These are phyloP conservation scores for Bombus waltoni DNA, from an alignment of 1,140 invertebrate genomes.

Conservation along the genomic window DNA sequence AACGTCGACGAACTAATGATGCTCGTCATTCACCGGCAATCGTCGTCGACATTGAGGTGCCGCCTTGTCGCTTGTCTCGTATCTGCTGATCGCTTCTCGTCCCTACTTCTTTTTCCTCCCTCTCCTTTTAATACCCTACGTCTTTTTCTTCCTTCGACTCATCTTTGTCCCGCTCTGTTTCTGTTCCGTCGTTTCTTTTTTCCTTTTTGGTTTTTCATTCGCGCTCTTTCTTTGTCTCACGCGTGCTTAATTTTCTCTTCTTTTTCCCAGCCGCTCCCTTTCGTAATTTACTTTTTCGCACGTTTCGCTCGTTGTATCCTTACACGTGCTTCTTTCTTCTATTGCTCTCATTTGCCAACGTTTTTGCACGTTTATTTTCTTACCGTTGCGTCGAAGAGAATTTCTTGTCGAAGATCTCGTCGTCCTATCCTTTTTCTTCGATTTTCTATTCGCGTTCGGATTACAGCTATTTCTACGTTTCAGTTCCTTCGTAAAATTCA, in stretches of 20 bases:
- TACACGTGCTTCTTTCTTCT: not conserved
- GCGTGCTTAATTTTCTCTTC: conserved; percentile 5
- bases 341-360: not conserved
- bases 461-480: too few relatives aligned
- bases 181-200: not conserved
- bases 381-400: not conserved
- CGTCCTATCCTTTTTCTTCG: too few relatives aligned
- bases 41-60: conserved; percentile 56
- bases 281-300: not conserved
- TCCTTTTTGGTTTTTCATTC: not conserved
- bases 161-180: not conserved
- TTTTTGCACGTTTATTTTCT: not conserved
- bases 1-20: conserved; percentile 73
- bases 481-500: too few relatives aligned
- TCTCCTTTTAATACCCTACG: not conserved
- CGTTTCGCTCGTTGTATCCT: not conserved
- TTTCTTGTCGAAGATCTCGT: not conserved
- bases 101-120: not conserved
- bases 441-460: not conserved
- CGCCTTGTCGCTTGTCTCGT: conserved; percentile 19
- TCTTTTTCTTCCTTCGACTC: not conserved
- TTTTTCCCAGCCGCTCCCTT: not conserved
- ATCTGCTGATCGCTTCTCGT: not conserved
- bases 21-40: conserved; percentile 72
- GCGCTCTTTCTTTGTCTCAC: not conserved